Conservation (phyloP, 2,113 vertebrate genomes). For the Pampusana beccarii region DNA sequence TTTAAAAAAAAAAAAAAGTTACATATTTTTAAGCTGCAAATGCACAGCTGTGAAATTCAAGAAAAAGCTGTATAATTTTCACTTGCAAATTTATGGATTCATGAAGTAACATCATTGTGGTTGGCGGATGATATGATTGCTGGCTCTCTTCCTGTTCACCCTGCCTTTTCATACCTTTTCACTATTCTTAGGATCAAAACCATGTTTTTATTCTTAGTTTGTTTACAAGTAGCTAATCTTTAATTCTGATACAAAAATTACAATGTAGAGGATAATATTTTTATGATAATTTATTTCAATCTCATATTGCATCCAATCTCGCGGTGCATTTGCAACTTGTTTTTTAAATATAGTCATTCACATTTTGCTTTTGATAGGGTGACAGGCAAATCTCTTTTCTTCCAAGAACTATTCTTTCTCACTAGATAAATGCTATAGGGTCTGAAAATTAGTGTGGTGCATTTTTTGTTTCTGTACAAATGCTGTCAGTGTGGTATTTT, state of each 20-base stretch:
- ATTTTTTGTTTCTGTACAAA: neutral
- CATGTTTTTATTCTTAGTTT: neutral
- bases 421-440: neutral
- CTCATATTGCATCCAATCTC: neutral
- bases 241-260: neutral
- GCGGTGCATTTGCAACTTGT: neutral
- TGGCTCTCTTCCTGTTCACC: conserved; percentile 55
- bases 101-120: conserved; percentile 56
- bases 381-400: conserved; percentile 28
- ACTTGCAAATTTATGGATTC: conserved; percentile 75
- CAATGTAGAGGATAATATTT: neutral
- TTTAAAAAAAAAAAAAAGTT: conserved; percentile 2
- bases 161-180: conserved; percentile 61
- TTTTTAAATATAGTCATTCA: conserved; percentile 32
- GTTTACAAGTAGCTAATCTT: neutral
- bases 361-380: conserved; percentile 22
- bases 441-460: neutral
- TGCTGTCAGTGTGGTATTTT: neutral
- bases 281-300: neutral
- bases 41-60: conserved; percentile 69
- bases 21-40: conserved; percentile 71
- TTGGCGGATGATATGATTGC: conserved; percentile 51
- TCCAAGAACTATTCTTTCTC: conserved; percentile 15
- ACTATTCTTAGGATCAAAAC: conserved; percentile 10
- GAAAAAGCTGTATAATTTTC: conserved; percentile 69